Evolutionary conservation across 2,888 invertebrate genomes (phyloP).

Genomic region (Trissolcus brochymenae): DNA sequence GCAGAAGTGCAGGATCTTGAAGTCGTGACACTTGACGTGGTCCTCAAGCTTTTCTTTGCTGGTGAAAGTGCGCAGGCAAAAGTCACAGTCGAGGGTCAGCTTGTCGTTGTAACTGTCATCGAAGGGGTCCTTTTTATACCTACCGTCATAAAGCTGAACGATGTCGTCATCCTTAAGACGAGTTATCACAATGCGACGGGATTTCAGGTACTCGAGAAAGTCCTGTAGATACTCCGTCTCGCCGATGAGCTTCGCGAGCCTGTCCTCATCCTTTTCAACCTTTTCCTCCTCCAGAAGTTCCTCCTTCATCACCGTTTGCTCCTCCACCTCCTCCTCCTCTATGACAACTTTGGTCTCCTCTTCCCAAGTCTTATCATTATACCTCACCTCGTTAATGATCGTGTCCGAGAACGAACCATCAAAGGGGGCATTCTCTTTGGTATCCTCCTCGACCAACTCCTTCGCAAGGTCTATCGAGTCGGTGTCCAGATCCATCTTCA

Average conservation of each 20-base stretch:
- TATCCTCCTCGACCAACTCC: slow-evolving; percentile 30
- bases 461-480: slow-evolving; percentile 24
- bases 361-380: slow-evolving; percentile 53
- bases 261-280: slow-evolving; percentile 67
- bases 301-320: slow-evolving; percentile 36
- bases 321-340: slow-evolving; percentile 9
- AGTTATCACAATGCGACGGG: slow-evolving; percentile 69
- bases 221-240: slow-evolving; percentile 65
- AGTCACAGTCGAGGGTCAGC: slow-evolving; percentile 70
- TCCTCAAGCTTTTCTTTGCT: slow-evolving; percentile 68
- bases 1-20: slow-evolving; percentile 70
- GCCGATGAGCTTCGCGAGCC: slow-evolving; percentile 66
- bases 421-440: slow-evolving; percentile 37
- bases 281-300: slow-evolving; percentile 13
- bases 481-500: slow-evolving; percentile 41
- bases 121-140: slow-evolving; percentile 61
- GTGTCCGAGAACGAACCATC: slow-evolving; percentile 25
- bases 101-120: slow-evolving; percentile 43
- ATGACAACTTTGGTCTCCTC: slow-evolving; percentile 4
- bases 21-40: slow-evolving; percentile 71
- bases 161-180: slow-evolving; percentile 72
- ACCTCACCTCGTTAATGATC: slow-evolving; percentile 39
- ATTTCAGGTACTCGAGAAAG: slow-evolving; percentile 72
- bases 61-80: slow-evolving; percentile 68
- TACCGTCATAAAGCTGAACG: slow-evolving; percentile 68